Evolutionary conservation across 2,888 invertebrate genomes (phyloP).

Genomic region (Enchytraeus crypticus): DNA sequence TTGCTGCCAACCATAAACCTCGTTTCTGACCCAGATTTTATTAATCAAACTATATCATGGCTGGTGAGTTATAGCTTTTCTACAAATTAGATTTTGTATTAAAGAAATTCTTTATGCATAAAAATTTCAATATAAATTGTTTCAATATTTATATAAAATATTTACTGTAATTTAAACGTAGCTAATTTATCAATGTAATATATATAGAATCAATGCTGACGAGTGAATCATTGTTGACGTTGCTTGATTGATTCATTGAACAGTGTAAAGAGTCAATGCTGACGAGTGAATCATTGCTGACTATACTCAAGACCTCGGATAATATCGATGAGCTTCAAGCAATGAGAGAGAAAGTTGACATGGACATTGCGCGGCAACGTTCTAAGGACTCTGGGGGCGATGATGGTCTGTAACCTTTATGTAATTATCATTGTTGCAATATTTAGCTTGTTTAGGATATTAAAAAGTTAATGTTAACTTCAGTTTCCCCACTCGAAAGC

Average conservation of each 20-base stretch:
- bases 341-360: constrained; percentile 65
- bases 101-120: neutral
- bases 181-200: too few relatives aligned
- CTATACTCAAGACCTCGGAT: constrained; percentile 69
- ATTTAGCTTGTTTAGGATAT: neutral
- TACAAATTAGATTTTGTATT: neutral
- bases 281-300: constrained; percentile 74
- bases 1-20: constrained; percentile 64
- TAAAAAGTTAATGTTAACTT: too few relatives aligned
- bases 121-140: too few relatives aligned
- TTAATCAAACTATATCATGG: constrained; percentile 80
- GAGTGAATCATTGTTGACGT: constrained; percentile 74
- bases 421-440: neutral
- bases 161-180: too few relatives aligned
- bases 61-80: constrained; percentile 57
- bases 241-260: constrained; percentile 54
- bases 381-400: constrained; percentile 78
- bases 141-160: too few relatives aligned
- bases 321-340: constrained; percentile 74
- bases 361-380: constrained; percentile 65
- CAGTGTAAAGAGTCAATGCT: constrained; percentile 59
- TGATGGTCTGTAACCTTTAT: constrained; percentile 52
- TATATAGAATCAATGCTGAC: constrained; percentile 63
- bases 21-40: constrained; percentile 78
- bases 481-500: too few relatives aligned